A percentile compares a stretch with the other conserved stretches of the same genome.
phyloP scores from a whole-genome alignment of 1,140 invertebrate species.

The Drosophila orena region DNA sequence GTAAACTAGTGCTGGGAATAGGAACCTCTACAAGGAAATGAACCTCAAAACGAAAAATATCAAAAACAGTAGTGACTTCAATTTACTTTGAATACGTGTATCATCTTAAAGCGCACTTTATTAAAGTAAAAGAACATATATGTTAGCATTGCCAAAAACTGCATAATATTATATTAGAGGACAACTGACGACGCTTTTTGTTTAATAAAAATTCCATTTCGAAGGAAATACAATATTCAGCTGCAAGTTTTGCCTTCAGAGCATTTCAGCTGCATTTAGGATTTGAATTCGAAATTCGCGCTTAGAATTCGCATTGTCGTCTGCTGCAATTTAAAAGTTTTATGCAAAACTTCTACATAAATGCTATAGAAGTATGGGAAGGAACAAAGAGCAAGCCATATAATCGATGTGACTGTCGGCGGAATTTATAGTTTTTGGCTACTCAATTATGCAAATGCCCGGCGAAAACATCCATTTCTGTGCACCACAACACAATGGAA shows the following conservation, averaged over 20 bases:
- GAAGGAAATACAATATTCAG: background rate
- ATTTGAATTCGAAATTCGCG: background rate
- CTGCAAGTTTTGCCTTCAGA: background rate
- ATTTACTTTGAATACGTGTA: too few species aligned
- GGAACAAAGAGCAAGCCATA: conserved; percentile 8
- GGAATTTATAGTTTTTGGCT: conserved; percentile 34
- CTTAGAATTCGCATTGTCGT: background rate
- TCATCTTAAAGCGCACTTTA: too few species aligned
- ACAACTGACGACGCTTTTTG: too few species aligned
- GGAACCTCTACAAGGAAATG: background rate
- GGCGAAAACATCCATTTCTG: conserved; percentile 21
- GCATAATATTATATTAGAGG: background rate
- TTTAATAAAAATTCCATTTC: background rate
- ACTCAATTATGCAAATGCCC: conserved; percentile 59
- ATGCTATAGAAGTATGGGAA: background rate
- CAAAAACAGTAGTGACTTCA: too few species aligned
- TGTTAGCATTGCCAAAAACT: too few species aligned
- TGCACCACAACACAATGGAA: conserved; percentile 3
- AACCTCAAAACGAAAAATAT: background rate
- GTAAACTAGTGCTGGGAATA: background rate
- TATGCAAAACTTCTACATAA: background rate
- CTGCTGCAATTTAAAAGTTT: background rate
- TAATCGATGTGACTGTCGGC: conserved; percentile 25
- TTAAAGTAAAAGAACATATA: too few species aligned
- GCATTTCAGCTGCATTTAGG: background rate